Evolutionary conservation across 2,797 vertebrate species (phyloP), one percentile per base, ranked within the genome.

Genomic region (Brachyrhaphis roseni): DNA sequence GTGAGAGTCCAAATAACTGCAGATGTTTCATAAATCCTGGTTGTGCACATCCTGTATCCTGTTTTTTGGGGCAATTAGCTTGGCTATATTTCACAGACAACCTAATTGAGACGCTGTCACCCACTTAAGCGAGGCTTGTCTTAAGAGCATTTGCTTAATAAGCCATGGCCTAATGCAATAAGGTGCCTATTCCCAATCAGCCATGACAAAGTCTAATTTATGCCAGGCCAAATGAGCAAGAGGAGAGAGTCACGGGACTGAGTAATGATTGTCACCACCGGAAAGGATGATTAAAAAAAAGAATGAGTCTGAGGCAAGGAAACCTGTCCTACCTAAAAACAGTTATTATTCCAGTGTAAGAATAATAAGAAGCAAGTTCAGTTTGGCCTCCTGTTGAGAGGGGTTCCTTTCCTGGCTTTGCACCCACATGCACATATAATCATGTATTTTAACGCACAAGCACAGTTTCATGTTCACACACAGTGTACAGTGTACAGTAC

Each of bases 81-180:
- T 46, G 84, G 84, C 92, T 87, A 87, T 93, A 93, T 93, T 94
- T 94, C 91, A 92, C 93, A 93, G 86, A 91, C 87, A 85, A 90
- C 89, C 94, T 95, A 95, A 96, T 95, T 94, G 95, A 95, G 91
- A 93, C 84, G 89, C 94, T 95, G 94, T 95, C 95, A 94, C 90
- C 94, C 91, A 93, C 94, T 95, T 96, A 95, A 96, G 93, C 92
- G 94, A 95, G 92, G 92, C 94, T 91, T 93, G 91, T 92, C 94
- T 94, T 95, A 93, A 93, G 94, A 95, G 93, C 93, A 90, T 95
- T 94, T 94, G 94, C 92, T 94, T 95, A 96, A 96, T 96, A 95
- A 95, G 92, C 93, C 95, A 62, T 95, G 92, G 83, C 85, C 93
- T 96, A 95, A 95, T 94, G 94, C 95, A 95, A 95, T 96, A 93